A percentile compares a stretch with the other conserved stretches of the same genome.
phyloP scores from a whole-genome alignment of 1,140 invertebrate genomes.

The Euura saliciscinereae region DNA sequence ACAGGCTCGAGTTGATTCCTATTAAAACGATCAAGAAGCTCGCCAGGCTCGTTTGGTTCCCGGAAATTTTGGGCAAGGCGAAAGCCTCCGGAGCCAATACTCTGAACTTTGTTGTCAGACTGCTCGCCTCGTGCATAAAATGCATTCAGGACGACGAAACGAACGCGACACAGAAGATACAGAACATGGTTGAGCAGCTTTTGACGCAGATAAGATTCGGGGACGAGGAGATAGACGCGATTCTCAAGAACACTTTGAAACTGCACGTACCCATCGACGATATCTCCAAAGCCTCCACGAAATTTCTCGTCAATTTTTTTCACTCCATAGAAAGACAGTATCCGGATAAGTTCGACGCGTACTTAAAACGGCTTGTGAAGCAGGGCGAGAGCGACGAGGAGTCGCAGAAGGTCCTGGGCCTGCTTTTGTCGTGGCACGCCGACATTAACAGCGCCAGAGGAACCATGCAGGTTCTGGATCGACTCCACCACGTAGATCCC shows the following conservation, averaged over 20 bases:
- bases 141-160: slow-evolving; percentile 19
- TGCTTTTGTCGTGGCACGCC: slow-evolving; percentile 48
- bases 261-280: slow-evolving; percentile 31
- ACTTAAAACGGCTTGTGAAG: slow-evolving; percentile 46
- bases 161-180: slow-evolving; percentile 22
- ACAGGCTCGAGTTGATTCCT: slow-evolving; percentile 57
- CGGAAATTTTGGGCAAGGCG: slow-evolving; percentile 59
- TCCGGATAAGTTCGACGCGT: slow-evolving; percentile 69
- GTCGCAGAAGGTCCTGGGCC: slow-evolving; percentile 36
- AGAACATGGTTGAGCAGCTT: slow-evolving; percentile 55
- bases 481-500: slow-evolving; percentile 69
- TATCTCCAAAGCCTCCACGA: slow-evolving; percentile 27
- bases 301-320: slow-evolving; percentile 50
- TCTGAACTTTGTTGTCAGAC: slow-evolving; percentile 59
- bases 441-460: slow-evolving; percentile 46
- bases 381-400: slow-evolving; percentile 26
- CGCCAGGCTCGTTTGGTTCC: slow-evolving; percentile 58
- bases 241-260: slow-evolving; percentile 39
- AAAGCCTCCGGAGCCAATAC: slow-evolving; percentile 59
- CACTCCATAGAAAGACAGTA: slow-evolving; percentile 67
- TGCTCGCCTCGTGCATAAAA: slow-evolving; percentile 49
- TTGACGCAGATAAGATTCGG: slow-evolving; percentile 61
- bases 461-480: slow-evolving; percentile 67
- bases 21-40: slow-evolving; percentile 60
- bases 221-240: slow-evolving; percentile 48